Conservation (phyloP, 1,140 invertebrate genomes). For the Hyphantria cunea region DNA sequence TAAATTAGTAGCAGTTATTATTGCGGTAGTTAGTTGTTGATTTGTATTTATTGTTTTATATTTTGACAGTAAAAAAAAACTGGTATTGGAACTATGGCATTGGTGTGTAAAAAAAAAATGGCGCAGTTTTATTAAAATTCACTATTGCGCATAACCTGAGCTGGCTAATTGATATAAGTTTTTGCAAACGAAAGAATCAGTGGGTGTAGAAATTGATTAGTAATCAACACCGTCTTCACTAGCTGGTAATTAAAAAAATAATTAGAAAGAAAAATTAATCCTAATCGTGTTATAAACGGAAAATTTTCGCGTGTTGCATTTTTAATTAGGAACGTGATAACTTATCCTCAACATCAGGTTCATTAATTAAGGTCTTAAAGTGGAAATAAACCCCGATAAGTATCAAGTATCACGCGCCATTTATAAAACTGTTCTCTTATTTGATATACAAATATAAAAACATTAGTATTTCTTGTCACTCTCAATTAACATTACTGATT, state of each 20-base stretch:
- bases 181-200: background rate
- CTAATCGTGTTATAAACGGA: slow-evolving; percentile 5
- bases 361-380: background rate
- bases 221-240: background rate
- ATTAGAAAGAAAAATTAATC: slow-evolving; percentile 3
- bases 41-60: too few relatives aligned
- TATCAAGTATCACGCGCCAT: too few relatives aligned
- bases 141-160: too few relatives aligned
- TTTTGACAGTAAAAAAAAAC: too few relatives aligned
- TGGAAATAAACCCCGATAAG: too few relatives aligned
- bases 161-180: background rate
- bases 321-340: background rate
- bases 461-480: too few relatives aligned
- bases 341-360: background rate
- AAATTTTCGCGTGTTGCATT: background rate
- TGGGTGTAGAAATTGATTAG: slow-evolving; percentile 2
- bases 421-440: too few relatives aligned
- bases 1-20: background rate
- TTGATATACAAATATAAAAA: too few relatives aligned
- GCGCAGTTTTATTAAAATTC: too few relatives aligned
- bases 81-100: too few relatives aligned
- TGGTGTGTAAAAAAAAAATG: too few relatives aligned
- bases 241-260: background rate
- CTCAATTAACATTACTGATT: too few relatives aligned
- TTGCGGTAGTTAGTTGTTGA: background rate